Conservation (phyloP, 2,888 invertebrate species). For the Metallyticus violacea region DNA sequence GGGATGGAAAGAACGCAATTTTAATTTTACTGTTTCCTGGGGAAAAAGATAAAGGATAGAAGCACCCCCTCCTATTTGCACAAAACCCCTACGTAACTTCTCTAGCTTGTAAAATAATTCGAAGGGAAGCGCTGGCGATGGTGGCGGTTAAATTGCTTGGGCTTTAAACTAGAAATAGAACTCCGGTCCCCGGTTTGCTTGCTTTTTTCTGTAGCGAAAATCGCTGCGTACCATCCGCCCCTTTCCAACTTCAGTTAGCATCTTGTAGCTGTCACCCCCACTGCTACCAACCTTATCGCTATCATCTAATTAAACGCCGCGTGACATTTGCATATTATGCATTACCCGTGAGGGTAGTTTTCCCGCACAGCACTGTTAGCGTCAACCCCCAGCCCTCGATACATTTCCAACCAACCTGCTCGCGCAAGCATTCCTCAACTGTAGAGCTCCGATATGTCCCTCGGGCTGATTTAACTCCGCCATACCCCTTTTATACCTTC, state of each 20-base stretch:
- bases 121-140: background rate
- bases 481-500: background rate
- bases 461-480: background rate
- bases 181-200: background rate
- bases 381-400: background rate
- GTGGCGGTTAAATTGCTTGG: constrained; percentile 1
- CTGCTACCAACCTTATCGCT: constrained; percentile 26
- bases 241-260: background rate
- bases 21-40: constrained; percentile 19
- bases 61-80: background rate
- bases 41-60: constrained; percentile 13
- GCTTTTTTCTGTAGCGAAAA: background rate
- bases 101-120: constrained; percentile 7
- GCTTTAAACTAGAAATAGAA: background rate
- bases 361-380: background rate
- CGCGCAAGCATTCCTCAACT: background rate
- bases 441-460: background rate
- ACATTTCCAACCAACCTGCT: background rate
- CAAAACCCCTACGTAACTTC: background rate
- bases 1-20: constrained; percentile 8
- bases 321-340: constrained; percentile 33
- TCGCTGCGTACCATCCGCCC: background rate
- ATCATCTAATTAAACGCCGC: constrained; percentile 33
- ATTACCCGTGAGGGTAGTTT: constrained; percentile 31
- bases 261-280: constrained; percentile 30